Conservation (phyloP, 2,888 invertebrate species). For the Spatulosminthurus flaviceps region DNA sequence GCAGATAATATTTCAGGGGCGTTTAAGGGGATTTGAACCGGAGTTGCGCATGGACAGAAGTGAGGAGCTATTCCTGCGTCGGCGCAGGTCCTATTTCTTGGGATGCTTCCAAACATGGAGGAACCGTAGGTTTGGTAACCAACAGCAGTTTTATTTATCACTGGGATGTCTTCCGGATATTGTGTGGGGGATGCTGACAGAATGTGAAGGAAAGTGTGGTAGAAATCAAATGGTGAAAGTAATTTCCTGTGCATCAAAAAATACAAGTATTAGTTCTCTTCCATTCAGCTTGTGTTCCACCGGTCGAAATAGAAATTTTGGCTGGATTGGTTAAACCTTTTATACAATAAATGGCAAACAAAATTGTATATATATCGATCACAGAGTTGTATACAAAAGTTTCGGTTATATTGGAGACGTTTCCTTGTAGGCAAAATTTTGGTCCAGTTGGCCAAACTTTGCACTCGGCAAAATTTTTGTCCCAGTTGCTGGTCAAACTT, state of each 20-base stretch:
- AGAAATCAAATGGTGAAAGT: constrained; percentile 57
- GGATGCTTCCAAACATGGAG: constrained; percentile 52
- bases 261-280: neutral
- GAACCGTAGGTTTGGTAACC: constrained; percentile 42
- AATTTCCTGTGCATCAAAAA: constrained; percentile 48
- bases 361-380: too few relatives aligned
- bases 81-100: constrained; percentile 50
- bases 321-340: too few relatives aligned
- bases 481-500: too few relatives aligned
- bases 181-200: constrained; percentile 43
- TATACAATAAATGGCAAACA: too few relatives aligned
- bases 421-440: too few relatives aligned
- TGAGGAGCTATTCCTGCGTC: constrained; percentile 56
- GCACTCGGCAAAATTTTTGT: too few relatives aligned
- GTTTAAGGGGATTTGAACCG: constrained; percentile 42
- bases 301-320: too few relatives aligned
- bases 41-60: constrained; percentile 57
- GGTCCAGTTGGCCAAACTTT: too few relatives aligned
- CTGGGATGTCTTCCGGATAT: constrained; percentile 9
- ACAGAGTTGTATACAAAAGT: too few relatives aligned
- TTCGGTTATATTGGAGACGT: too few relatives aligned
- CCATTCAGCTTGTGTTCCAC: too few relatives aligned
- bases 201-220: constrained; percentile 55
- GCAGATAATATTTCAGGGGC: constrained; percentile 44
- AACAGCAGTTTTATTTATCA: neutral